Evolutionary conservation across 2,797 vertebrate species (phyloP), one percentile per base, ranked within the genome.

Genomic region (Alfaro cultratus): DNA sequence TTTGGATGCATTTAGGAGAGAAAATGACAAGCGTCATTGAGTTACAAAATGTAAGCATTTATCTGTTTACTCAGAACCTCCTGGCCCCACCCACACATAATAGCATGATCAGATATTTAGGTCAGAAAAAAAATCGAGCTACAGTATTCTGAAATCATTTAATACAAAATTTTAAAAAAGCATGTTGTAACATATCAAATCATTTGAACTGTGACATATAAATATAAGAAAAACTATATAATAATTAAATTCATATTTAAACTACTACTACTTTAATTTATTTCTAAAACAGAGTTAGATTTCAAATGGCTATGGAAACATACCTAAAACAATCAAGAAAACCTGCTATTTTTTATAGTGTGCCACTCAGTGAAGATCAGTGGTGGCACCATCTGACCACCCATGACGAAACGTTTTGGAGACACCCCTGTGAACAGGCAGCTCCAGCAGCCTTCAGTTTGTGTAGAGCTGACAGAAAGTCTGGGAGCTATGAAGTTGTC

Each of bases 381-480:
- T 46, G 16, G 23, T 72, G 26, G 26, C n/a, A 15, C 29, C 41
- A 46, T 46, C 43, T 29, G 41, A 26, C 6, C 68, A 45, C 15
- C 43, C 39, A 15, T 13, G 67, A 43, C 43, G 4, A 72, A 45
- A 72, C 68, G 10, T 72, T 46, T 23, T 45, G 41, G 26, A 45
- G 39, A 13, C 12, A 3, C 13, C 26, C 43, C 2, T 71, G 23
- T 71, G 43, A 29, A 46, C 41, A 75, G 49, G 80, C 74, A 76
- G 62, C 36, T 49, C 18, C 47, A 71, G 75, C 67, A 83, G 77
- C 15, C 55, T 74, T 73, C 62, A 84, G 72, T 67, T 31, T 34
- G 39, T 39, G 8, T 11, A 11, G 82, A 84, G 67, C 36, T 80
- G 76, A 88, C 82, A 84, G 79, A 53, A 60, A 62, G 47, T 83